These are phyloP conservation scores for Varanus komodoensis DNA, from an alignment of 2,113 vertebrate genomes.

Conservation along the genomic window DNA sequence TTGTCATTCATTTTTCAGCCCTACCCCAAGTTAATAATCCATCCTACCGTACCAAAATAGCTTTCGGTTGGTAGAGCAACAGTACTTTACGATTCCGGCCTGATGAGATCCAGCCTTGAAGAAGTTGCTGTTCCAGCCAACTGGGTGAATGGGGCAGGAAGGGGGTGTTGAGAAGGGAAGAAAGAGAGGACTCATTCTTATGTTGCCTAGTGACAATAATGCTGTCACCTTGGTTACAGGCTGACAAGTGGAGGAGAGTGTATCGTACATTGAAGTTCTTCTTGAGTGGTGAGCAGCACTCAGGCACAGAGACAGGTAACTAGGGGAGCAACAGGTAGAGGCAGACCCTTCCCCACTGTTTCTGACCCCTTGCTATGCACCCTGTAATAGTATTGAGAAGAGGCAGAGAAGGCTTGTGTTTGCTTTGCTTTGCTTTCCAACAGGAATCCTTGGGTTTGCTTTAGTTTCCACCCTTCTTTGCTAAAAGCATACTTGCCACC, in stretches of 20 bases:
- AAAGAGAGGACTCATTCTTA: conserved; percentile 42
- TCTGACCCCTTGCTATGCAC: rapidly evolving
- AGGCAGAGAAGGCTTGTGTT: neutral
- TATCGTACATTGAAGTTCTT: conserved; percentile 37
- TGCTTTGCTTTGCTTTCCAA: neutral
- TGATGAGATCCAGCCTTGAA: neutral
- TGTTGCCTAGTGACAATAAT: conserved; percentile 57
- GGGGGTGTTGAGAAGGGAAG: conserved; percentile 21
- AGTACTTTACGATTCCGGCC: neutral
- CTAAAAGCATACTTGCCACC: neutral
- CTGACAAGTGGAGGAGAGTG: conserved; percentile 31
- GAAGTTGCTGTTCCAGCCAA: conserved; percentile 20
- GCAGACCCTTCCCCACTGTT: neutral
- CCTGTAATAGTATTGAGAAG: neutral
- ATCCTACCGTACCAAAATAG: neutral
- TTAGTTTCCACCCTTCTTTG: neutral
- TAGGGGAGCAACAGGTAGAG: neutral
- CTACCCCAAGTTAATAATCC: neutral
- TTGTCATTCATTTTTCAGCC: neutral
- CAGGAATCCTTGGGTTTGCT: rapidly evolving
- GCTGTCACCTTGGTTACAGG: conserved; percentile 59
- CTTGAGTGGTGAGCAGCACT: neutral
- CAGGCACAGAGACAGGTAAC: conserved; percentile 14
- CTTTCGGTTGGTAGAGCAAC: neutral
- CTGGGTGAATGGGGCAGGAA: neutral